Evolutionary conservation across 2,113 vertebrate species (phyloP).

Genomic region (Gnathonemus echidnorhynchus): DNA sequence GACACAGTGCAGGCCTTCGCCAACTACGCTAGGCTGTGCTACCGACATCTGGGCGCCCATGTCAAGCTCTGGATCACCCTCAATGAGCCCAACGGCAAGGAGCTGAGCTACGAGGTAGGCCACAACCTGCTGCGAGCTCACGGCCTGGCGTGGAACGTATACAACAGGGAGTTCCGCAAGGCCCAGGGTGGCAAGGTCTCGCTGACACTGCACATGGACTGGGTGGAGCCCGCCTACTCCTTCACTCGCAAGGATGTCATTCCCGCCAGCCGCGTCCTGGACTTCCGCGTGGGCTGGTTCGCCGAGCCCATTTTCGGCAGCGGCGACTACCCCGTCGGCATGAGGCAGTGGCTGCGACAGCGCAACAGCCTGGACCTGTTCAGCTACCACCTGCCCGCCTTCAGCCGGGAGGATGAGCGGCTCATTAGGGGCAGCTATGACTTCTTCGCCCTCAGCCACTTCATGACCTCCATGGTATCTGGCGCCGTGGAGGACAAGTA

Average conservation of each 20-base stretch:
- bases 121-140: constrained; percentile 86
- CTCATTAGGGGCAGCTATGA: constrained; percentile 82
- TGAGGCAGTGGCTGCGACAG: constrained; percentile 79
- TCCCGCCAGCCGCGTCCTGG: constrained; percentile 76
- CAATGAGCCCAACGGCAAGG: constrained; percentile 75
- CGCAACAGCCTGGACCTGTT: constrained; percentile 62
- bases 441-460: constrained; percentile 90
- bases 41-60: constrained; percentile 67
- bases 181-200: constrained; percentile 79
- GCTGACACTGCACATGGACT: constrained; percentile 82
- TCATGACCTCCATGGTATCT: constrained; percentile 80
- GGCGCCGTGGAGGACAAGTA: constrained; percentile 76
- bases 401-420: constrained; percentile 71
- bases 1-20: constrained; percentile 71
- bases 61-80: constrained; percentile 92
- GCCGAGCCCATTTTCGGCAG: constrained; percentile 87
- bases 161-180: constrained; percentile 72
- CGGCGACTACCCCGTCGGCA: constrained; percentile 80
- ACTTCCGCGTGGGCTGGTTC: constrained; percentile 84
- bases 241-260: constrained; percentile 74
- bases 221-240: constrained; percentile 88
- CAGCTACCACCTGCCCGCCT: constrained; percentile 73
- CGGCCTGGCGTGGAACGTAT: constrained; percentile 77
- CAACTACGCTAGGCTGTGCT: constrained; percentile 81
- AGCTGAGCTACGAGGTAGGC: constrained; percentile 69